Percentiles rank a stretch among this genome's conserved stretches.
phyloP scores from a whole-genome alignment of 2,113 vertebrate species.

The Austrofundulus limnaeus region DNA sequence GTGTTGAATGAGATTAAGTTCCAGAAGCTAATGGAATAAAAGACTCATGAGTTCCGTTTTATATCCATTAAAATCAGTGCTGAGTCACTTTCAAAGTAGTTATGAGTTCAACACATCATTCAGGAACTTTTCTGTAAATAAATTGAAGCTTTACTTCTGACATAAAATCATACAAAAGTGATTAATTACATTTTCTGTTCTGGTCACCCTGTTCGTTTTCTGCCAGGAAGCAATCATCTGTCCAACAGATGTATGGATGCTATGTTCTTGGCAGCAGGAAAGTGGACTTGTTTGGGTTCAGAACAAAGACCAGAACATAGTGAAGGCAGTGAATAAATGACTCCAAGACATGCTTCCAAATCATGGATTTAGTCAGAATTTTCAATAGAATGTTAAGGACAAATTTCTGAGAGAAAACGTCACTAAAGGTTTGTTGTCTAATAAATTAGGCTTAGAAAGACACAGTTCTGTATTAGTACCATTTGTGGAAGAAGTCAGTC shows the following conservation, averaged over 20 bases:
- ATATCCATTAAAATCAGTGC: not conserved
- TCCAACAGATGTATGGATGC: conserved; percentile 31
- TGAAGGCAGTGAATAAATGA: conserved; percentile 18
- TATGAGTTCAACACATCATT: not conserved
- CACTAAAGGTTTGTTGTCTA: conserved; percentile 57
- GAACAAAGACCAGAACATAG: conserved; percentile 23
- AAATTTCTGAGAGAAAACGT: conserved; percentile 60
- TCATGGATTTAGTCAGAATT: conserved; percentile 65
- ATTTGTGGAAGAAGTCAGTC: conserved; percentile 20
- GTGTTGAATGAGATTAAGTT: not conserved
- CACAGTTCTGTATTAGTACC: conserved; percentile 44
- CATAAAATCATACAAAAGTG: conserved; percentile 24
- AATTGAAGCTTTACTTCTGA: conserved; percentile 2
- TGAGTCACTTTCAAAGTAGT: not conserved
- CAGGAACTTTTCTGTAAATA: conserved; percentile 2
- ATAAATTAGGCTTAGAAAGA: conserved; percentile 70
- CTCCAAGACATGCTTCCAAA: conserved; percentile 37
- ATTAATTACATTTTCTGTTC: conserved; percentile 23
- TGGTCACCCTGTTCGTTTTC: conserved; percentile 4
- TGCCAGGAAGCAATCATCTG: conserved; percentile 25
- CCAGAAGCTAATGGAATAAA: not conserved
- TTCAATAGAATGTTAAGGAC: conserved; percentile 57
- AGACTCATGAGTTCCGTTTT: not conserved
- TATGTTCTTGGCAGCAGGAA: conserved; percentile 16
- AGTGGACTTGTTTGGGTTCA: conserved; percentile 15